Conservation (phyloP, 1,140 invertebrate species). For the Drosophila punjabiensis region DNA sequence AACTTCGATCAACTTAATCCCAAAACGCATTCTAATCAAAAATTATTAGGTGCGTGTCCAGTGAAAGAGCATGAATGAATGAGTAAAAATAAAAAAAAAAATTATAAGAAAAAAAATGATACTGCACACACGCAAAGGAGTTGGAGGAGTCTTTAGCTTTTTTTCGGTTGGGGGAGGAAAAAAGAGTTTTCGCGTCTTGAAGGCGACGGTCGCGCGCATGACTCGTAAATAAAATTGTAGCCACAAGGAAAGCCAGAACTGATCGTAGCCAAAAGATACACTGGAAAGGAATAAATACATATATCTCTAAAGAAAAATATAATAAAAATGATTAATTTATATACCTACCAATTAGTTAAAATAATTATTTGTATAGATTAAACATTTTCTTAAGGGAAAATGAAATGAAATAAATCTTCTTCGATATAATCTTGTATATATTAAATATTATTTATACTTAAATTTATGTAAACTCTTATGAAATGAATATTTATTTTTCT, state of each 20-base stretch:
- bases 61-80: constrained; percentile 74
- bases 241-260: constrained; percentile 54
- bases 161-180: constrained; percentile 8
- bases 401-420: neutral
- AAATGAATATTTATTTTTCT: neutral
- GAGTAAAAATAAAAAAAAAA: constrained; percentile 51
- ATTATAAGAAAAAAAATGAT: constrained; percentile 17
- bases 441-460: neutral
- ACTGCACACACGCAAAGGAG: constrained; percentile 62
- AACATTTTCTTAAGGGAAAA: neutral
- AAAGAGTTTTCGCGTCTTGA: constrained; percentile 43
- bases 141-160: neutral
- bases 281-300: neutral
- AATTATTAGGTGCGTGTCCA: constrained; percentile 77
- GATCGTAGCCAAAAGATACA: constrained; percentile 15
- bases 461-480: neutral
- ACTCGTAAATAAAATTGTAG: constrained; percentile 85
- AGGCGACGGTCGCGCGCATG: constrained; percentile 73
- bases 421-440: neutral
- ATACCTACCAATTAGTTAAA: too few species aligned
- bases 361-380: neutral
- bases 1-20: constrained; percentile 9
- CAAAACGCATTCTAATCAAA: constrained; percentile 59
- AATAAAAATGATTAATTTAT: neutral
- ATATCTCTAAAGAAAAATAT: neutral